phyloP scores from a whole-genome alignment of 2,888 invertebrate genomes.

The Thereva nobilitata region DNA sequence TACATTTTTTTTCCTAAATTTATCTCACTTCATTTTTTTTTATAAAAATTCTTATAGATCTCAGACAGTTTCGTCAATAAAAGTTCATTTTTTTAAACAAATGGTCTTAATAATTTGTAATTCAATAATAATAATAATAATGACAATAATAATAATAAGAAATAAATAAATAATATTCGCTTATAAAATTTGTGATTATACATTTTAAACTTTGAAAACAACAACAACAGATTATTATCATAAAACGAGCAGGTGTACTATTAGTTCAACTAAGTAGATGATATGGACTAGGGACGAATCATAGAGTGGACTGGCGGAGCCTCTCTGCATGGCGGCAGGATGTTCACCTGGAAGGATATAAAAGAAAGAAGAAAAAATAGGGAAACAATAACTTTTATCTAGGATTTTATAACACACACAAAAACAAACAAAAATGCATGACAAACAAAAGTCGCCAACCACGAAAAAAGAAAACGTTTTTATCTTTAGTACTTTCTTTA shows the following conservation, averaged over 20 bases:
- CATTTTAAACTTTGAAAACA: slow-evolving; percentile 22
- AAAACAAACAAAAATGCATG: neutral
- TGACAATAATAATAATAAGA: too few species aligned
- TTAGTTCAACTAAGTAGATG: slow-evolving; percentile 26
- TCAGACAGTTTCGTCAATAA: slow-evolving; percentile 25
- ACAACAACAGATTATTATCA: slow-evolving; percentile 24
- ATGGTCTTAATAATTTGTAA: too few species aligned
- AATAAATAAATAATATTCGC: slow-evolving; percentile 21
- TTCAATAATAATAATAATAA: too few species aligned
- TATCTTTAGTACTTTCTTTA: too few species aligned
- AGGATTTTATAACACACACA: neutral
- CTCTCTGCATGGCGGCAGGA: slow-evolving; percentile 88
- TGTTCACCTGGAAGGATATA: slow-evolving; percentile 70
- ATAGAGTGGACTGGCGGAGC: slow-evolving; percentile 62
- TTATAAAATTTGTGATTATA: slow-evolving; percentile 24
- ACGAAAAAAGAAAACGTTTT: too few species aligned
- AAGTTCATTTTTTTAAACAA: too few species aligned
- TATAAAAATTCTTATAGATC: slow-evolving; percentile 24
- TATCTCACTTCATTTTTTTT: slow-evolving; percentile 2
- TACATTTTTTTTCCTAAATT: slow-evolving; percentile 1
- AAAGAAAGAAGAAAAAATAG: slow-evolving; percentile 34
- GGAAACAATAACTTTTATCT: neutral
- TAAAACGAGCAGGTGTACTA: slow-evolving; percentile 15
- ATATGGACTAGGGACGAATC: slow-evolving; percentile 30
- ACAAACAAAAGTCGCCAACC: neutral